Evolutionary conservation across 2,113 vertebrate genomes (phyloP).

Genomic region (Paratilapia polleni): DNA sequence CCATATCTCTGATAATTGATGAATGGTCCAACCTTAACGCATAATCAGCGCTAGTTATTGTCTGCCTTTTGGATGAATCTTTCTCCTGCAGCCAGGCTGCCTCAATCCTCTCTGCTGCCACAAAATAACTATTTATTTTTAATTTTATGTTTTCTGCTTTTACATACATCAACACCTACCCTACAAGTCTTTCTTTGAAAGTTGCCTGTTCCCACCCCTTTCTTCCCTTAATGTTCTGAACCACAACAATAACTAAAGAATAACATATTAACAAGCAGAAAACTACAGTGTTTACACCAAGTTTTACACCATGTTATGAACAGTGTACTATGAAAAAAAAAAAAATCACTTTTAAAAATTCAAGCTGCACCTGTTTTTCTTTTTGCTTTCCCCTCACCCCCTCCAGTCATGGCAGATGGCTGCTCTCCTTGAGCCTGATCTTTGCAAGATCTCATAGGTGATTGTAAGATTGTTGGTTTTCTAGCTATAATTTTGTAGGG

Average conservation of each 20-base stretch:
- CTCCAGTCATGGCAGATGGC: background rate
- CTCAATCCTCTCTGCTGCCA: background rate
- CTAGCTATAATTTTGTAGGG: background rate
- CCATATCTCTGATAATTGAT: background rate
- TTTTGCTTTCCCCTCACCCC: background rate
- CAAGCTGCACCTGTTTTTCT: background rate
- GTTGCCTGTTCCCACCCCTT: background rate
- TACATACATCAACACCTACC: background rate
- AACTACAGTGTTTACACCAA: background rate
- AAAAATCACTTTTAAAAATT: background rate
- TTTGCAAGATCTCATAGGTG: background rate
- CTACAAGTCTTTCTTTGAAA: background rate
- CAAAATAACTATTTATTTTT: background rate
- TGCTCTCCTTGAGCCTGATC: background rate
- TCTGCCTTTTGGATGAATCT: background rate
- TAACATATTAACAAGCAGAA: background rate
- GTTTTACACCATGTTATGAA: background rate
- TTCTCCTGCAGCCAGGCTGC: background rate
- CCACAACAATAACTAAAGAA: background rate
- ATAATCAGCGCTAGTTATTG: background rate
- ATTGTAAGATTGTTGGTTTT: background rate
- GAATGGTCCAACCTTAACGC: background rate
- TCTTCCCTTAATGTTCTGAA: background rate
- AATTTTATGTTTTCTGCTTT: background rate
- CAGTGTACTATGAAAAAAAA: background rate